Evolutionary conservation across 2,797 vertebrate genomes (phyloP), one percentile per base, ranked within the genome.

Genomic region (Monodelphis domestica): DNA sequence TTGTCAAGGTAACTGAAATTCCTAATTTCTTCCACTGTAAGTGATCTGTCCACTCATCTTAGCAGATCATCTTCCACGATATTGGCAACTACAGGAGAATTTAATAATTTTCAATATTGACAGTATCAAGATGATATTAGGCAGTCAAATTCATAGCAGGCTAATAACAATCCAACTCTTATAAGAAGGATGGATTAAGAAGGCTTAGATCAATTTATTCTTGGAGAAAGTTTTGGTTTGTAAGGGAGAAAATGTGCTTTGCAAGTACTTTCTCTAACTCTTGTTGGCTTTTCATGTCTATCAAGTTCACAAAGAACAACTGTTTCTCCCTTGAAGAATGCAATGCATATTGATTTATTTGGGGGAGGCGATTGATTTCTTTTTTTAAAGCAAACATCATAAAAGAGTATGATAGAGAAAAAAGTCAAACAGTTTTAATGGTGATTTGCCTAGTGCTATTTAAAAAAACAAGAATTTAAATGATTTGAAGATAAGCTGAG

Each of bases 361-460:
- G 12, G 21, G 30, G 57, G 21, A 30, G n/a, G 50, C 9, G 91
- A 94, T 88, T 91, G 51, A 96, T 91, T n/a, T 94, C 52, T 91
- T 97, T 94, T n/a, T 78, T 91, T 93, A 78, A 95, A 94, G 54
- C 50, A 93, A 96, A 52, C 30, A 94, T 59, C 45, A 70, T 93
- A 50, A 95, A 94, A 95, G n/a, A 50, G 70, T 50, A 84, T 84
- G 70, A 84, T 84, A 84, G 38, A 84, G 38, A 50, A 50, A 84
- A 94, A 92, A 92, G 56, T 57, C 51, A 95, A 95, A 94, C 14
- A 92, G 17, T 53, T 21, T 50, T 28, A 26, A 21, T 63, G 14
- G 9, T 38, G 55, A 54, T 56, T 94, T 94, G 53, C 56, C 52
- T 51, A 91, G 53, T n/a, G 56, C 1, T 54, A 94, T 90, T 91